Base-by-base conservation (phyloP, 2,113 vertebrate species). In the Atractosteus spatula region DNA sequence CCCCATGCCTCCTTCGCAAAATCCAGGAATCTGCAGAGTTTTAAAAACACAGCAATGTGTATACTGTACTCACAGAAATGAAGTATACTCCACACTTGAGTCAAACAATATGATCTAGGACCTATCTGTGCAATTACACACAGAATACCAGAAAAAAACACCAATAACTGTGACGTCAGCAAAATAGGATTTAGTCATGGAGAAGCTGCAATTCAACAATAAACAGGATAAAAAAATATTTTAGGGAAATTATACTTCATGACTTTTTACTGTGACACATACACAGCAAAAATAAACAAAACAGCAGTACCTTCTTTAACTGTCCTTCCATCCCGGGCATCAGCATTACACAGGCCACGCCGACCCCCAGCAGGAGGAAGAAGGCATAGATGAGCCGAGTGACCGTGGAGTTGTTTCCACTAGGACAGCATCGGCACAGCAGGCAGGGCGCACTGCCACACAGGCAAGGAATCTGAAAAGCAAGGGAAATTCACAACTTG, bases 291-390 rank as follows among this genome's bases (percentile, higher is more conserved):
- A 1, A 3, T 14, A 0, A 54, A 66, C 43, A 3, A 5, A 8
- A 45, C 1, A 45, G 11, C 17, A 81, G 43, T 77, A 98, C 97
- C 96, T 98, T 98, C 85, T 98, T 96, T n/a, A 99, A 92, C 69
- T 98, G 96, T 17, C 88, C 93, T 82, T 99, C 97, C 96, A 99
- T 99, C 81, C 97, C 97, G 2, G 97, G 97, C 89, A 98, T 94
- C 71, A 99, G 69, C 97, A 99, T 98, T 61, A 99, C 89, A 55
- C 97, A 98, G 81, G 97, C 94, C 1, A 98, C 74, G 3, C 83
- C 94, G 3, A 99, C 97, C 0, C 97, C 97, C 71, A 99, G 86
- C 3, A 99, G 91, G 62, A 99, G 79, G 79, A 99, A 97, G 84
- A 95, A 92, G 3, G 96, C 96, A 3, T 98, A 99, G 70, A 97